Evolutionary conservation across 2,888 invertebrate genomes (phyloP).

Genomic region (Morpho deidamia): DNA sequence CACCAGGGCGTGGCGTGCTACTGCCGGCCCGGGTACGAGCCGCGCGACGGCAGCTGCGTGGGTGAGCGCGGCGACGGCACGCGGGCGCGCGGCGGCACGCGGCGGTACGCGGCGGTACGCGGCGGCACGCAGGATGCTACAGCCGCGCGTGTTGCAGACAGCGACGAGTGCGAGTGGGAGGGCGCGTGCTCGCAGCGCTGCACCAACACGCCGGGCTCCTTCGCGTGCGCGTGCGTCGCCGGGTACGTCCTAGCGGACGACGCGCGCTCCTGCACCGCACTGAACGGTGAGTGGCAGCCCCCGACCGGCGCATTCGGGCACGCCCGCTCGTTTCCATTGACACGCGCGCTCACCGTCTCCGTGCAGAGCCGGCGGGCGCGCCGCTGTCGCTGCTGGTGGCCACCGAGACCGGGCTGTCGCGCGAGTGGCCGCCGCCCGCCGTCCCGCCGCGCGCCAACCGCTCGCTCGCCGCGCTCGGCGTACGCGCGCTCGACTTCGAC

Average conservation of each 20-base stretch:
- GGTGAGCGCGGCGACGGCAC: constrained; percentile 44
- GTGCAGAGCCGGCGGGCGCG: constrained; percentile 80
- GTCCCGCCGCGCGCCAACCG: constrained; percentile 21
- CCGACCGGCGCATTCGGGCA: no score
- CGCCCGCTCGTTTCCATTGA: background rate
- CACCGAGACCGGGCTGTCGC: constrained; percentile 81
- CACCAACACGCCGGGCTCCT: constrained; percentile 82
- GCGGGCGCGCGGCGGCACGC: background rate
- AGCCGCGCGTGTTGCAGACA: constrained; percentile 68
- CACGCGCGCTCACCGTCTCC: background rate
- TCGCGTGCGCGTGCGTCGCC: constrained; percentile 83
- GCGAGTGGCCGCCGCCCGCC: constrained; percentile 70
- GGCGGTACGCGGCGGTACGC: background rate
- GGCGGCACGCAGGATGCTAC: background rate
- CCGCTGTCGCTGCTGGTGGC: constrained; percentile 83
- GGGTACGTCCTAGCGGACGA: constrained; percentile 80
- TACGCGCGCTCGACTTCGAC: constrained; percentile 59
- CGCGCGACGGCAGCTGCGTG: constrained; percentile 80
- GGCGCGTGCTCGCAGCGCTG: constrained; percentile 87
- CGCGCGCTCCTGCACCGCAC: constrained; percentile 80
- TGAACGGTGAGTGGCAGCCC: constrained; percentile 79
- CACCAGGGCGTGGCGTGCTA: constrained; percentile 85
- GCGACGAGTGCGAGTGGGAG: constrained; percentile 86
- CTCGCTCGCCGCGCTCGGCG: constrained; percentile 52
- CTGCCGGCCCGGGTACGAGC: constrained; percentile 83